Evolutionary conservation across 2,888 invertebrate species (phyloP).

Genomic region (Mellilla xanthometata): DNA sequence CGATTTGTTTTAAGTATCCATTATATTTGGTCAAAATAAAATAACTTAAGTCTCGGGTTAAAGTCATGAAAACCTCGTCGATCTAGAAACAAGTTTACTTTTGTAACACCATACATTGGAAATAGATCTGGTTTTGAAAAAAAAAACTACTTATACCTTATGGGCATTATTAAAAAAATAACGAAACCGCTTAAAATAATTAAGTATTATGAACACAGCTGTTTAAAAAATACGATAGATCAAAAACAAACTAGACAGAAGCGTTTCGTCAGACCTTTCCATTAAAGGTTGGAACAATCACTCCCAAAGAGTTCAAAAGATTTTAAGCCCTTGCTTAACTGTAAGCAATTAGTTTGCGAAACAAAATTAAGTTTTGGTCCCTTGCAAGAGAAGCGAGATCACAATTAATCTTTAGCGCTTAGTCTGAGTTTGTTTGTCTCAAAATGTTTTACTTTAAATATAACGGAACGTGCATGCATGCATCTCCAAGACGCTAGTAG

Average conservation of each 20-base stretch:
- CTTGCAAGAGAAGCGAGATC: conserved; percentile 62
- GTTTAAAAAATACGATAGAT: too few relatives aligned
- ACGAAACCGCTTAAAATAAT: too few relatives aligned
- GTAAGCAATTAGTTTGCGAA: conserved; percentile 63
- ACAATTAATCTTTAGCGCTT: conserved; percentile 67
- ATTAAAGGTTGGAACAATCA: conserved; percentile 31
- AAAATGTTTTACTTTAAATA: conserved; percentile 22
- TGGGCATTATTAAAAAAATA: too few relatives aligned
- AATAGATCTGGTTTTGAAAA: too few relatives aligned
- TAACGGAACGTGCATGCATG: conserved; percentile 23
- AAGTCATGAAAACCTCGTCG: too few relatives aligned
- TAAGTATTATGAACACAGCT: too few relatives aligned
- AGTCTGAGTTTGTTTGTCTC: conserved; percentile 43
- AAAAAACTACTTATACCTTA: too few relatives aligned
- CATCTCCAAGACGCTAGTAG: conserved; percentile 10
- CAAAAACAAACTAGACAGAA: conserved; percentile 12
- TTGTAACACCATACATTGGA: too few relatives aligned
- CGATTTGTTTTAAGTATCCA: too few relatives aligned
- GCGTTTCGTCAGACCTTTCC: conserved; percentile 22
- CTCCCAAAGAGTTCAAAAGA: conserved; percentile 46
- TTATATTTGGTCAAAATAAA: too few relatives aligned
- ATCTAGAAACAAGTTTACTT: too few relatives aligned
- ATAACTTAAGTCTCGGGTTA: too few relatives aligned
- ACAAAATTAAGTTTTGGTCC: conserved; percentile 70
- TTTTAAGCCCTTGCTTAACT: conserved; percentile 59